A percentile compares a stretch with the other conserved stretches of the same genome.
Evolutionary conservation across 2,888 invertebrate species (phyloP).

Genomic region (Crossocerus cetratus): DNA sequence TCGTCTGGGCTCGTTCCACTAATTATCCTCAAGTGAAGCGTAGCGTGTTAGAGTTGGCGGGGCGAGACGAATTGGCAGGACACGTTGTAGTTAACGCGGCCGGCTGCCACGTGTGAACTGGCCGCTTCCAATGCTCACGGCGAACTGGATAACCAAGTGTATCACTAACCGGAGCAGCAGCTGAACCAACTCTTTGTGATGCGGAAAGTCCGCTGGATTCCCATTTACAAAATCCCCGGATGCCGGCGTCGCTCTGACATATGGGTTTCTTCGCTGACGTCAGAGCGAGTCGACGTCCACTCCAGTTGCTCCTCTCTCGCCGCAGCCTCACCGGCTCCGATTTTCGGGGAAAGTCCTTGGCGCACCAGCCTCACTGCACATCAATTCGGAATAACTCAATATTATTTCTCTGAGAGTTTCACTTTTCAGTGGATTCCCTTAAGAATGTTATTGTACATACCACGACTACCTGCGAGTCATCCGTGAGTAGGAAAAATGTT

Average conservation of each 20-base stretch:
- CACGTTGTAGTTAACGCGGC: slow-evolving; percentile 5
- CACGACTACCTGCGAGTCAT: neutral
- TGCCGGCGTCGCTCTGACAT: slow-evolving; percentile 18
- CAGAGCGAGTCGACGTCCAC: neutral
- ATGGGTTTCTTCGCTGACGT: neutral
- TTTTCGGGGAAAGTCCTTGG: neutral
- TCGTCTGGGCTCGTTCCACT: neutral
- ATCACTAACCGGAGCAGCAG: slow-evolving; percentile 15
- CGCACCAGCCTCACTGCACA: neutral
- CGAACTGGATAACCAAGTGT: slow-evolving; percentile 34
- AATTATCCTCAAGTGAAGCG: slow-evolving; percentile 7
- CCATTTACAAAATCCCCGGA: slow-evolving; percentile 27
- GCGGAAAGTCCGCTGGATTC: slow-evolving; percentile 21
- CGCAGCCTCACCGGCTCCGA: neutral
- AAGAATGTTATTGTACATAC: neutral
- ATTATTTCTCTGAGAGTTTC: neutral
- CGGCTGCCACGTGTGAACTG: slow-evolving; percentile 15
- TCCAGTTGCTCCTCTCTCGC: neutral
- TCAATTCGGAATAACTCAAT: neutral
- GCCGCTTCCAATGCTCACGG: slow-evolving; percentile 23
- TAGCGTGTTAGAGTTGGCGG: neutral
- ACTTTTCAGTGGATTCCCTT: neutral
- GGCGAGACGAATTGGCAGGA: neutral
- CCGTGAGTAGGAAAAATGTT: neutral
- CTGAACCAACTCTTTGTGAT: slow-evolving; percentile 24